phyloP scores from a whole-genome alignment of 2,113 vertebrate genomes.

The Propithecus coquereli region DNA sequence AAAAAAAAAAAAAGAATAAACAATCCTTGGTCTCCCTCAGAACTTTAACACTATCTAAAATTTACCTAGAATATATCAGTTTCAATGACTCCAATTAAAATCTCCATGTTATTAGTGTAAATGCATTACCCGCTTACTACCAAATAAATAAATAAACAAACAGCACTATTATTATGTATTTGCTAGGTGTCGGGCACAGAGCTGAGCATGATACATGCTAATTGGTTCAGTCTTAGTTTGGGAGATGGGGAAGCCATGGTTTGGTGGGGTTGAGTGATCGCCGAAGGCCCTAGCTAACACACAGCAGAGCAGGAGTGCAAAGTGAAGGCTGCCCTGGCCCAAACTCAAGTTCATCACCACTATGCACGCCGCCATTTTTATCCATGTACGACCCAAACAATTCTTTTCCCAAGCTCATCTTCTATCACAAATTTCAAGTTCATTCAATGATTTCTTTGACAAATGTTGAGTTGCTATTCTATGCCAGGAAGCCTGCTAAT shows the following conservation, averaged over 20 bases:
- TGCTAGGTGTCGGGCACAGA: neutral
- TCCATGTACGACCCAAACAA: neutral
- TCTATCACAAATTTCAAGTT: neutral
- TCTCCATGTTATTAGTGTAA: neutral
- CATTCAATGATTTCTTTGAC: neutral
- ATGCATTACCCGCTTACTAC: neutral
- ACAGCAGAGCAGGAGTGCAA: neutral
- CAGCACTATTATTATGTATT: neutral
- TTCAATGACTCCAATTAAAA: neutral
- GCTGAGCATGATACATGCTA: neutral
- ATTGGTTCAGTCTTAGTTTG: neutral
- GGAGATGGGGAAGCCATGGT: neutral
- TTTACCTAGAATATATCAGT: neutral
- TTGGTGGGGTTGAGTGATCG: neutral
- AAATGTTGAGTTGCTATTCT: neutral
- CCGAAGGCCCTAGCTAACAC: too few species aligned
- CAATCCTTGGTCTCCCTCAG: neutral
- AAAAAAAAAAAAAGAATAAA: neutral
- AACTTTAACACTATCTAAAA: neutral
- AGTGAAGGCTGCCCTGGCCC: neutral
- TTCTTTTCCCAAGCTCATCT: neutral
- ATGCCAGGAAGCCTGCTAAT: neutral
- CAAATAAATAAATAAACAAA: neutral
- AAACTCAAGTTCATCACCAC: too few species aligned
- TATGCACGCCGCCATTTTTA: neutral